Base-by-base conservation (phyloP, 2,113 vertebrate genomes). In the Cheilinus undulatus region DNA sequence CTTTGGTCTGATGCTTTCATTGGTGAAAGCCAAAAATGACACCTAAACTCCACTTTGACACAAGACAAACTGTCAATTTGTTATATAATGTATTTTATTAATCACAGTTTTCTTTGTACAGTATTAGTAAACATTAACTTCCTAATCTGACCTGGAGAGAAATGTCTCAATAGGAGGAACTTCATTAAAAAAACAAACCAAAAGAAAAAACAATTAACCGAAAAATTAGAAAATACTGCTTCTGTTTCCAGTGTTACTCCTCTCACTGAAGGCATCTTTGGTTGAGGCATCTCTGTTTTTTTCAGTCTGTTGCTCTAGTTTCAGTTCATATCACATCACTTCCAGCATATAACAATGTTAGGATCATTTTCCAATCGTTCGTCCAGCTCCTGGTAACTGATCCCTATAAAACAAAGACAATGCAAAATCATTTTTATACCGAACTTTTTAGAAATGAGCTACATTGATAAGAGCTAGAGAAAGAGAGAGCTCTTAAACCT, bases 281-380 rank as follows among this genome's bases (percentile, higher is more conserved):
- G 80, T 69, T 64, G 62, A 78, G 69, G 77, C 62, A 63, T 63
- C n/a, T 69, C 53, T 53, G 56, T 48, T n/a, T 52, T 11, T 53
- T 38, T 56, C 7, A 32, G 46, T 62, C 23, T 60, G 26, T 8
- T 30, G 7, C n/a, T 34, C 28, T 8, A 3, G 23, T 36, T 46
- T 28, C 27, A 43, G 19, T 60, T 58, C 8, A 38, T 15, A 13
- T 59, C 56, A 20, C 34, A 32, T 93, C 84, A 95, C 76, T 95
- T 95, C 94, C 94, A 95, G 85, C 97, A 99, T 80, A 99, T 95
- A 63, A 98, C 96, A 61, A 99, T 98, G 87, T 97, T 99, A 51
- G 97, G 95, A 86, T 99, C 98, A 6, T 96, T 98, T 91, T 99
- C 98, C 87, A 99, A 93, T 14, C 96, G 95, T 69, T 99, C 98